Base-by-base conservation (phyloP, 2,113 vertebrate genomes). In the Lichenostomus cassidix region DNA sequence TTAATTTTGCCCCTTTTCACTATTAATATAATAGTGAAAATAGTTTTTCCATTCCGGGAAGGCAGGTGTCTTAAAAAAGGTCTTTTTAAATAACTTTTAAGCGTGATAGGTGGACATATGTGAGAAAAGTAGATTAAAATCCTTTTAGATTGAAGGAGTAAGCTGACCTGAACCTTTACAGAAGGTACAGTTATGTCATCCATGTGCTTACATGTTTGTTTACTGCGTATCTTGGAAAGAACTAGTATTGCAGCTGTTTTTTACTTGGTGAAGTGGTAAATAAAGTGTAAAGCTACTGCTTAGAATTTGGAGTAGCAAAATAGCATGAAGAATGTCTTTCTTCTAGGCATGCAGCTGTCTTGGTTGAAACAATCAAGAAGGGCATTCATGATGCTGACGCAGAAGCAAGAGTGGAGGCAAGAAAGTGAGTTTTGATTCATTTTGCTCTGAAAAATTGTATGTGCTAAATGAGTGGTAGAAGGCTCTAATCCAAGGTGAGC, bases 321-420 rank as follows among this genome's bases (percentile, higher is more conserved):
- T 37, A 47, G 12, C 28, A 50, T 89, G 59, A 96, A 65, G 17
- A 80, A 76, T 95, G 52, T 97, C 58, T 96, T 14, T 92, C 47
- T 95, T 94, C 22, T 94, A 99, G 99, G 97, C 99, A 99, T 76
- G 98, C 98, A 60, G 98, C 99, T 29, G 99, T 99, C 94, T 95
- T 99, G 94, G 99, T 99, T 87, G 99, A 99, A 94, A 99, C 99
- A 68, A 99, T 99, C 96, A 99, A 99, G 97, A 99, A 99, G 91
- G 99, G 99, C 94, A 98, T 99, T 96, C 98, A 98, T 96, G 99
- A 99, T 96, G 99, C 99, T 15, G 99, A 99, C 97, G 99, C 99
- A 12, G 99, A 99, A 95, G 99, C 99, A 96, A 98, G 99, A 98
- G 99, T 99, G 69, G 99, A 99, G 89, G 99, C 99, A 93, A 98